Evolutionary conservation across 2,113 vertebrate genomes (phyloP).

Genomic region (Lepus americanus): DNA sequence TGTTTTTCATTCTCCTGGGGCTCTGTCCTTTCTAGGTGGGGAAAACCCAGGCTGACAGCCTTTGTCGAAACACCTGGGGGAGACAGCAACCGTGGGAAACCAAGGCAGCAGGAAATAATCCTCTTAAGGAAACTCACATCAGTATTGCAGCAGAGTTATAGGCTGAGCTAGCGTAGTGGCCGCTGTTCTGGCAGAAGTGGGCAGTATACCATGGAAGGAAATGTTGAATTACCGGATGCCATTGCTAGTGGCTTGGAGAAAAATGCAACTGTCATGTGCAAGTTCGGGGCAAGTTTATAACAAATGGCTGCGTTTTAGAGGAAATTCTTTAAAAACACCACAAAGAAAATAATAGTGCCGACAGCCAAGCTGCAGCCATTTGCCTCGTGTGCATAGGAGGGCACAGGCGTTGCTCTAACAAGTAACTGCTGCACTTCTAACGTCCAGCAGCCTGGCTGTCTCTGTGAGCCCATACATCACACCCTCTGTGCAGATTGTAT

Average conservation of each 20-base stretch:
- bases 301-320: conserved; percentile 61
- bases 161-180: conserved; percentile 56
- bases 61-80: not conserved
- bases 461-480: not conserved
- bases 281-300: conserved; percentile 63
- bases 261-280: conserved; percentile 28
- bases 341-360: not conserved
- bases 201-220: conserved; percentile 62
- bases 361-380: not conserved
- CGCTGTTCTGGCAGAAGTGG: not conserved
- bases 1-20: not conserved
- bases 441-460: not conserved
- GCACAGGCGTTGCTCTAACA: conserved; percentile 20
- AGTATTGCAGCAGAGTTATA: not conserved
- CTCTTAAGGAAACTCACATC: not conserved
- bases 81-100: conserved; percentile 27
- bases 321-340: not conserved
- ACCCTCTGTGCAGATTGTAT: not conserved
- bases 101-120: not conserved
- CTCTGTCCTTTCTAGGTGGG: not conserved
- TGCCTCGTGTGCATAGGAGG: not conserved
- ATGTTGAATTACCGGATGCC: conserved; percentile 44
- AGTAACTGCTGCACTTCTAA: not conserved
- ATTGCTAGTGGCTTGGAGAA: conserved; percentile 58
- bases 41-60: not conserved